Evolutionary conservation across 2,888 invertebrate genomes (phyloP).

Genomic region (Dusona sp.): DNA sequence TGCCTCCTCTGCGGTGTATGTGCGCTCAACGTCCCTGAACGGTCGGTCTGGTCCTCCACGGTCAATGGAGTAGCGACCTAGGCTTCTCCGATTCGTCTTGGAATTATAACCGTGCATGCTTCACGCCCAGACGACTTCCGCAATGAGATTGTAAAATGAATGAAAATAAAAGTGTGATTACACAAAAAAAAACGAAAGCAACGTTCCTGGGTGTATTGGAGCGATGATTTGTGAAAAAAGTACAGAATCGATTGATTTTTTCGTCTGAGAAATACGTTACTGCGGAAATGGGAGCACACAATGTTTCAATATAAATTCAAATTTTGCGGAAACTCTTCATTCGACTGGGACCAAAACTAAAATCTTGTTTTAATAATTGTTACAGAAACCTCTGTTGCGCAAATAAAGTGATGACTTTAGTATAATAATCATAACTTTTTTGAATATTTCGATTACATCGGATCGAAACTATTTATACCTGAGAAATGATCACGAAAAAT

Average conservation of each 20-base stretch:
- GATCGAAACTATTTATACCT: background rate
- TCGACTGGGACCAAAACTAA: background rate
- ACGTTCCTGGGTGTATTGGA: background rate
- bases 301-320: background rate
- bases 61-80: conserved; percentile 69
- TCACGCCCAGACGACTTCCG: conserved; percentile 60
- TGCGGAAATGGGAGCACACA: background rate
- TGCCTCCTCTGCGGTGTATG: conserved; percentile 5
- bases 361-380: background rate
- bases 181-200: conserved; percentile 43
- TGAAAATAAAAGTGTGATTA: conserved; percentile 53
- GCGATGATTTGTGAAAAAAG: background rate
- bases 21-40: conserved; percentile 69
- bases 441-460: background rate
- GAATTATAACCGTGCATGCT: conserved; percentile 61
- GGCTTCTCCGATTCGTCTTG: conserved; percentile 65
- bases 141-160: conserved; percentile 49
- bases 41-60: conserved; percentile 64
- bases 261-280: background rate
- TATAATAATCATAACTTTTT: background rate
- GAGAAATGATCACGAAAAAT: background rate
- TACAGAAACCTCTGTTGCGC: too few relatives aligned
- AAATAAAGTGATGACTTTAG: too few relatives aligned
- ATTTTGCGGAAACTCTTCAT: background rate
- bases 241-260: background rate